A percentile compares a stretch with the other conserved stretches of the same genome.
Conservation (phyloP, 2,888 invertebrate species). For the Uloborus plumipes region DNA sequence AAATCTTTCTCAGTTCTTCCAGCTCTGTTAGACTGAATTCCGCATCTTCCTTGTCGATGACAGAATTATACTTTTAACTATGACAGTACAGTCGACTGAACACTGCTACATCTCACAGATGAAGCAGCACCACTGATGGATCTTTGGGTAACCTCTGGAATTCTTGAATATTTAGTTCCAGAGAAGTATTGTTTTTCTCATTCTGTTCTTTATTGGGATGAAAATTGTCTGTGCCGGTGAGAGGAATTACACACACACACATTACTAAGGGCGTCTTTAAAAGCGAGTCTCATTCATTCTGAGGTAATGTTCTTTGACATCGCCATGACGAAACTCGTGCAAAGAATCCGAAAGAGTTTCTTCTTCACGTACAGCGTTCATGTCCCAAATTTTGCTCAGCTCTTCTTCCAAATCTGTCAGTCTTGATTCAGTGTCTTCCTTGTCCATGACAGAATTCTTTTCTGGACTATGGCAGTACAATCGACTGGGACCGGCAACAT, state of each 20-base stretch:
- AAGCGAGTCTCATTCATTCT: conserved; percentile 51
- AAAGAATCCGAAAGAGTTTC: conserved; percentile 4
- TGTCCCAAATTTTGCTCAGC: conserved; percentile 56
- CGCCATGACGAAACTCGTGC: conserved; percentile 22
- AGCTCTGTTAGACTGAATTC: conserved; percentile 60
- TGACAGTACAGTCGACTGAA: conserved; percentile 21
- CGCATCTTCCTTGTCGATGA: conserved; percentile 43
- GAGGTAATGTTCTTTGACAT: conserved; percentile 38
- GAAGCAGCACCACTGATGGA: not conserved
- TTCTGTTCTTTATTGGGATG: conserved; percentile 17
- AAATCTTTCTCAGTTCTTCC: conserved; percentile 57
- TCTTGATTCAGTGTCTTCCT: conserved; percentile 59
- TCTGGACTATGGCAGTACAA: conserved; percentile 3
- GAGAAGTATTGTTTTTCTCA: conserved; percentile 28
- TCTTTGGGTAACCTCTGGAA: conserved; percentile 10
- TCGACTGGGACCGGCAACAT: conserved; percentile 34
- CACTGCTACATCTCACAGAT: conserved; percentile 12
- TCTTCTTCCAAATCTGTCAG: conserved; percentile 65
- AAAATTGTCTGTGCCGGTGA: not conserved
- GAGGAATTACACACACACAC: not conserved
- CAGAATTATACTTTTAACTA: not conserved
- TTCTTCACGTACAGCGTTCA: conserved; percentile 24
- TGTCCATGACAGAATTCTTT: conserved; percentile 15
- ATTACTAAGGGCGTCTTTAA: not conserved
- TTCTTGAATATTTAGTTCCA: conserved; percentile 28